A percentile compares a stretch with the other conserved stretches of the same genome.
These are phyloP conservation scores for Bruchidius siliquastri DNA, from an alignment of 2,888 invertebrate genomes.

Conservation along the genomic window DNA sequence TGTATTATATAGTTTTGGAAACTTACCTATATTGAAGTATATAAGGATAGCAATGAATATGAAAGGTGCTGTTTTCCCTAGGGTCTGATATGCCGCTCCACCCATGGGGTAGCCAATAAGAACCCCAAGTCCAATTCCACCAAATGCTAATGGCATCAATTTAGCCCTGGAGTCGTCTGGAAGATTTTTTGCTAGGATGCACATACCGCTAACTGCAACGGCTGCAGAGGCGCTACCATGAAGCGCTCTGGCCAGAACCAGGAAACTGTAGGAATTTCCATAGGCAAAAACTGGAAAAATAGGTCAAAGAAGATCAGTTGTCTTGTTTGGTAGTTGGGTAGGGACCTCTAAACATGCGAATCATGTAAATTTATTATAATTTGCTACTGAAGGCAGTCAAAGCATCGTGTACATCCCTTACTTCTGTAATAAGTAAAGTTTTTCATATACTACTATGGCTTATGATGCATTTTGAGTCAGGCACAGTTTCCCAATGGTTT, in stretches of 20 bases:
- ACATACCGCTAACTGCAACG: constrained; percentile 77
- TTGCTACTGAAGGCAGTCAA: too few species aligned
- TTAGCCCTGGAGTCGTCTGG: constrained; percentile 56
- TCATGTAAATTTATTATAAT: too few species aligned
- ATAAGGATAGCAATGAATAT: constrained; percentile 61
- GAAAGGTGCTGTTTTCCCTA: constrained; percentile 73
- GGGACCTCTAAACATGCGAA: too few species aligned
- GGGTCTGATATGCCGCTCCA: constrained; percentile 69
- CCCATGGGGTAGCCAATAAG: constrained; percentile 79
- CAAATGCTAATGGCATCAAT: constrained; percentile 77
- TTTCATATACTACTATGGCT: too few species aligned
- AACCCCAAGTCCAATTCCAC: constrained; percentile 76
- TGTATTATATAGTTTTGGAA: too few species aligned
- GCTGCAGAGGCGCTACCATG: constrained; percentile 80
- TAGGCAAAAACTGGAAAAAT: constrained; percentile 65
- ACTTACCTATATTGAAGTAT: constrained; percentile 49
- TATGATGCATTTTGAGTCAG: too few species aligned
- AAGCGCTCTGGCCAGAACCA: constrained; percentile 69
- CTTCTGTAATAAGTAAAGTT: too few species aligned
- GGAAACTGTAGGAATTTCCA: constrained; percentile 62
- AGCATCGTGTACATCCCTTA: too few species aligned
- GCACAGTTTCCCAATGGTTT: too few species aligned
- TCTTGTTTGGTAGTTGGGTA: too few species aligned
- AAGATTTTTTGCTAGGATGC: constrained; percentile 63
- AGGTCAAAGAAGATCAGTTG: too few species aligned